phyloP scores from a whole-genome alignment of 2,797 vertebrate species.

The Jordanella pulchra region DNA sequence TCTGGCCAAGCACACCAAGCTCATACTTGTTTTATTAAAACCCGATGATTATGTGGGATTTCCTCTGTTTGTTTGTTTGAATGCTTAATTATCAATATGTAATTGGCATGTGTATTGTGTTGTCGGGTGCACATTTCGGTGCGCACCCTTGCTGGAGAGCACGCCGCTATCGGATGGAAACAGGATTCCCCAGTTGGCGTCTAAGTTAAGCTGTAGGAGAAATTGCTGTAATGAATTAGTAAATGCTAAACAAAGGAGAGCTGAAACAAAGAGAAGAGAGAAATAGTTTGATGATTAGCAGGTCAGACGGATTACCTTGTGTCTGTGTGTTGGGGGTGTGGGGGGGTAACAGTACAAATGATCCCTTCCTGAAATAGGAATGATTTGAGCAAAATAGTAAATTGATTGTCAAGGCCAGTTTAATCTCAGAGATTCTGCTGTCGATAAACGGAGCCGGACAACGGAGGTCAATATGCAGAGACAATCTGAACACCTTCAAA shows the following conservation, averaged over 20 bases:
- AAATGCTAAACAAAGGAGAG: slow-evolving; percentile 72
- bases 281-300: slow-evolving; percentile 72
- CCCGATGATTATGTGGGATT: slow-evolving; percentile 73
- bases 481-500: slow-evolving; percentile 70
- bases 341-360: slow-evolving; percentile 67
- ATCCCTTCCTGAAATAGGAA: slow-evolving; percentile 70
- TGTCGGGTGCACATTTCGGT: slow-evolving; percentile 57
- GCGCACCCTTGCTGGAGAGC: slow-evolving; percentile 50
- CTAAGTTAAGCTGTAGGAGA: slow-evolving; percentile 70
- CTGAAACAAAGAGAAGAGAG: slow-evolving; percentile 69
- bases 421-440: slow-evolving; percentile 76
- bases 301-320: slow-evolving; percentile 71
- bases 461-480: slow-evolving; percentile 72
- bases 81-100: slow-evolving; percentile 79
- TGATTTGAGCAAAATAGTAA: slow-evolving; percentile 69
- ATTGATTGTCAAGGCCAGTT: slow-evolving; percentile 73
- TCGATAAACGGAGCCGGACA: slow-evolving; percentile 69
- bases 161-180: slow-evolving; percentile 65
- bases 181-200: slow-evolving; percentile 70
- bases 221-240: slow-evolving; percentile 76
- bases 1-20: slow-evolving; percentile 72
- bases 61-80: slow-evolving; percentile 78
- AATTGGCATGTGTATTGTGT: slow-evolving; percentile 73
- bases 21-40: slow-evolving; percentile 79
- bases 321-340: background rate